Evolutionary conservation across 2,113 vertebrate species (phyloP).

Genomic region (Clinocottus analis): DNA sequence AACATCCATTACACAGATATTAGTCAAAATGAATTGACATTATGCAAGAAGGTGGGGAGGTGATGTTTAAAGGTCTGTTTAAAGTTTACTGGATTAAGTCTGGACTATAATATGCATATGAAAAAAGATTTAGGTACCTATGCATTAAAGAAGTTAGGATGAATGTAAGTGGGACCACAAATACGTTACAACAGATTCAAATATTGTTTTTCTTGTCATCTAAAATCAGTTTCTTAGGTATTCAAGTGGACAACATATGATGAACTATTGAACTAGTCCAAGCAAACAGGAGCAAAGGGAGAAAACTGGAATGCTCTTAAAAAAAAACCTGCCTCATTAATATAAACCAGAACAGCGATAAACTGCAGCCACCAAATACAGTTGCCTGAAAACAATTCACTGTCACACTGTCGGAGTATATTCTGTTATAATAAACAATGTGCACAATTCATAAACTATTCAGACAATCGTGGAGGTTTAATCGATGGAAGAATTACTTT

Average conservation of each 20-base stretch:
- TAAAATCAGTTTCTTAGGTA: neutral
- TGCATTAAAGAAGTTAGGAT: neutral
- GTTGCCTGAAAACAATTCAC: slow-evolving; percentile 21
- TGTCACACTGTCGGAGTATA: slow-evolving; percentile 3
- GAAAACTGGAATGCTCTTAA: too few species aligned
- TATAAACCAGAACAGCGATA: slow-evolving; percentile 5
- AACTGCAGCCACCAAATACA: slow-evolving; percentile 21
- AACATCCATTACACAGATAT: neutral
- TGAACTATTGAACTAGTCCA: neutral
- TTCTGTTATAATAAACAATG: slow-evolving; percentile 15
- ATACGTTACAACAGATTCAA: neutral
- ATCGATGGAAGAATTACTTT: neutral
- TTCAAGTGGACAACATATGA: neutral
- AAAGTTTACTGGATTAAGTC: too few species aligned
- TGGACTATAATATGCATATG: neutral
- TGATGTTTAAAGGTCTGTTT: too few species aligned
- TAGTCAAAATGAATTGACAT: neutral
- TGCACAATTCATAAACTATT: slow-evolving; percentile 10
- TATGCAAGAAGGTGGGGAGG: too few species aligned
- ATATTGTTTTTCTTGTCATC: neutral
- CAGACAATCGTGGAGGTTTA: neutral
- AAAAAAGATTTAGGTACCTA: neutral
- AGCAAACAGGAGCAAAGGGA: too few species aligned
- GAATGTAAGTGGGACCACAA: neutral
- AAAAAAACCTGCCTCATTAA: too few species aligned